A percentile compares a stretch with the other conserved stretches of the same genome.
These are phyloP conservation scores for Lycaena phlaeas DNA, from an alignment of 2,888 invertebrate genomes.

Conservation along the genomic window DNA sequence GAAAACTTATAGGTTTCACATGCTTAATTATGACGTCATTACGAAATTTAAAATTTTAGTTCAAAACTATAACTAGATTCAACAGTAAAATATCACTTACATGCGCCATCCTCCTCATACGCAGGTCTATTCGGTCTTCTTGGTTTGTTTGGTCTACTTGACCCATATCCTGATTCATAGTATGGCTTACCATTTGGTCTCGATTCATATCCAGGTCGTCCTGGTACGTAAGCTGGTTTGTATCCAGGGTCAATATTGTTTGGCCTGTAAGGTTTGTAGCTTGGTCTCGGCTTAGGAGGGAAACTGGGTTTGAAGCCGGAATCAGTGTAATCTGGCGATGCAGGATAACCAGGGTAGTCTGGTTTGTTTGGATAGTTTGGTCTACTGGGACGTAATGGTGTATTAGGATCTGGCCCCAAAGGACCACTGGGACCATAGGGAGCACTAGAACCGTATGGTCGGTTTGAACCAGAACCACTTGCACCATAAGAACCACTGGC, in stretches of 20 bases:
- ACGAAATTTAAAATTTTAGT: no score
- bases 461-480: no score
- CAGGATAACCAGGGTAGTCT: conserved; percentile 17
- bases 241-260: neutral
- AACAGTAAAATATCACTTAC: conserved; percentile 16
- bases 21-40: no score
- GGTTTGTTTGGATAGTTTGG: conserved; percentile 12
- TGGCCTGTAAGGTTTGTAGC: neutral
- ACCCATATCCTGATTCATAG: neutral
- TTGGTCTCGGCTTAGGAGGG: conserved; percentile 9
- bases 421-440: conserved; percentile 12
- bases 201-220: neutral
- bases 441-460: conserved; percentile 15
- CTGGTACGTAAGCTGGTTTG: neutral
- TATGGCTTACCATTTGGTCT: conserved; percentile 8
- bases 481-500: neutral
- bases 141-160: conserved; percentile 11
- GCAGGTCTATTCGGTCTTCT: conserved; percentile 25
- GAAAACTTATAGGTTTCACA: no score
- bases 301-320: conserved; percentile 6
- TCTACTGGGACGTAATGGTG: conserved; percentile 3
- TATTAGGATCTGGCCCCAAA: no score
- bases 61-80: no score
- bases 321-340: conserved; percentile 9
- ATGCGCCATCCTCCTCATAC: conserved; percentile 22